Evolutionary conservation across 2,888 invertebrate genomes (phyloP).

Genomic region (Eilema sororculum): DNA sequence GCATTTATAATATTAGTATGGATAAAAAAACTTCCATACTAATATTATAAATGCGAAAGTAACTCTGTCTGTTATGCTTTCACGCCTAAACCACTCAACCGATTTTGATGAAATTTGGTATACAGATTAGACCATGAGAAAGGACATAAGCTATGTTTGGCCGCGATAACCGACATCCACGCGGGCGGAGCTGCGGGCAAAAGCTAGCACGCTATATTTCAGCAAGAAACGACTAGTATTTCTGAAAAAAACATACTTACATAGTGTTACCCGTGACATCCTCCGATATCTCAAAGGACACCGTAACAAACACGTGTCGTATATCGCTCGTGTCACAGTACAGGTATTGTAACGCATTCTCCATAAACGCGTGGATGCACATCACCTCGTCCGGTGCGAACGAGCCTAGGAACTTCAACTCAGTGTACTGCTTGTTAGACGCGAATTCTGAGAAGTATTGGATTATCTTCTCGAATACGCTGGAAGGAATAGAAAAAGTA

Average conservation of each 20-base stretch:
- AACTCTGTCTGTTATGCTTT: no score
- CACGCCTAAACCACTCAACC: no score
- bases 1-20: no score
- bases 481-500: conserved; percentile 6
- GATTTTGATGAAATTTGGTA: no score
- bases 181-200: no score
- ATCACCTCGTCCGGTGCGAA: conserved; percentile 55
- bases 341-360: conserved; percentile 27
- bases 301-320: conserved; percentile 41
- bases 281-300: conserved; percentile 46
- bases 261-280: conserved; percentile 61
- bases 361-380: conserved; percentile 58
- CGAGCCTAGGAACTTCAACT: conserved; percentile 67
- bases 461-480: conserved; percentile 47
- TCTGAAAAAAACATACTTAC: conserved; percentile 59
- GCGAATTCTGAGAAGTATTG: conserved; percentile 63
- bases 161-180: no score
- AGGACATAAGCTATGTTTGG: no score
- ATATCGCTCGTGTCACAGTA: background rate
- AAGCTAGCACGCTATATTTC: no score
- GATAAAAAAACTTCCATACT: no score
- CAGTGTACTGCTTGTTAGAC: conserved; percentile 43
- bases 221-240: no score
- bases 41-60: no score
- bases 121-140: no score